These are phyloP conservation scores for Zelostemma sp. DNA, from an alignment of 1,140 invertebrate species.

Conservation along the genomic window DNA sequence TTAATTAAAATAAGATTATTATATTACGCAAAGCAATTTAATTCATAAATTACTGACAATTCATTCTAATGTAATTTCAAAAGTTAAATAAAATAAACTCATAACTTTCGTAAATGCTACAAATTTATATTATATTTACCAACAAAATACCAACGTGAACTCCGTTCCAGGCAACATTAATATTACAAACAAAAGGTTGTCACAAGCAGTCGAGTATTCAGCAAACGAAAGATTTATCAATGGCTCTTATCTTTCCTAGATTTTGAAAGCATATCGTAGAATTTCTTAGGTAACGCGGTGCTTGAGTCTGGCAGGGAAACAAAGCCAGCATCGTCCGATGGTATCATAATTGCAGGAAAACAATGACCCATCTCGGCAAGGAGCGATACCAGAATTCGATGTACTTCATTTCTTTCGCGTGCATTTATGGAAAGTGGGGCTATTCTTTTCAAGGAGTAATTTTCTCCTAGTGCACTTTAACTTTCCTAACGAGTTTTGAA, in stretches of 20 bases:
- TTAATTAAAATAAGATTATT: too few relatives aligned
- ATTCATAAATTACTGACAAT: too few relatives aligned
- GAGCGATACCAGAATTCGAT: constrained; percentile 32
- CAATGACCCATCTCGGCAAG: constrained; percentile 37
- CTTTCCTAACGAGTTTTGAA: constrained; percentile 36
- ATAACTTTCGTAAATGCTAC: background rate
- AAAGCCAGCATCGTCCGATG: constrained; percentile 40
- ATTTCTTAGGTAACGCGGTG: constrained; percentile 31
- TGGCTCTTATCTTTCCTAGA: constrained; percentile 24
- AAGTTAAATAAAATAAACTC: too few relatives aligned
- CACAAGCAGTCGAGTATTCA: background rate
- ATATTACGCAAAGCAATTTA: too few relatives aligned
- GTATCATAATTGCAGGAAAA: constrained; percentile 46
- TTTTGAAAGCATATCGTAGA: constrained; percentile 35
- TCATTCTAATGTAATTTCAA: too few relatives aligned
- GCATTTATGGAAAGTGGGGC: constrained; percentile 24
- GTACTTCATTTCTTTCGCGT: constrained; percentile 38
- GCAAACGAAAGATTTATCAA: constrained; percentile 25
- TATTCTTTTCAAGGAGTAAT: constrained; percentile 30
- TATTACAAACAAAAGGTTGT: background rate
- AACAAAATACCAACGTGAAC: background rate
- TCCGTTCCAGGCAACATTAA: background rate
- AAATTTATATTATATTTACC: background rate
- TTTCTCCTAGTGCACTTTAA: constrained; percentile 25
- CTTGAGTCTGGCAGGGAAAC: constrained; percentile 34